Conservation (phyloP, 2,797 vertebrate genomes). For the Cephalopachus bancanus region DNA sequence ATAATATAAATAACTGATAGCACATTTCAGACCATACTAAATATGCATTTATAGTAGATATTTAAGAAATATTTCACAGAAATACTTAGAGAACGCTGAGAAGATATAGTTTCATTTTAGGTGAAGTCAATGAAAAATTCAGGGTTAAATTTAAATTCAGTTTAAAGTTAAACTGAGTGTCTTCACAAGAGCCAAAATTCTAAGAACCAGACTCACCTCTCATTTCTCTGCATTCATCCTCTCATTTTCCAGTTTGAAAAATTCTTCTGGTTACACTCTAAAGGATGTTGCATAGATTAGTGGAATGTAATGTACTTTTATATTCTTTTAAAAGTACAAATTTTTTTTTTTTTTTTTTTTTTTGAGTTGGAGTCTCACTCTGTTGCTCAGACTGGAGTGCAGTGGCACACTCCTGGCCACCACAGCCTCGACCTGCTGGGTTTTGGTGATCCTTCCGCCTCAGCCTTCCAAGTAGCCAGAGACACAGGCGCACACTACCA, state of each 20-base stretch:
- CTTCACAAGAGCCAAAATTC: background rate
- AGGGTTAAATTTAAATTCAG: no score
- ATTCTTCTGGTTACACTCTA: constrained; percentile 25
- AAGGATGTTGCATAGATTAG: constrained; percentile 7
- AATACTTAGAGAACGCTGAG: constrained; percentile 33
- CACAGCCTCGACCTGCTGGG: no score
- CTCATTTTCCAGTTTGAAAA: constrained; percentile 39
- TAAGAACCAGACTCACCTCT: constrained; percentile 35
- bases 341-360: background rate
- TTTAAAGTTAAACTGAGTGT: background rate
- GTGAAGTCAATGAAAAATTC: background rate
- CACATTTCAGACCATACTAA: background rate
- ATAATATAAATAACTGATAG: constrained; percentile 18
- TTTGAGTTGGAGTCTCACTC: no score
- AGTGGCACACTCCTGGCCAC: no score
- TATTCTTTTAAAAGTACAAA: constrained; percentile 36
- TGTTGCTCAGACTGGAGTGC: no score
- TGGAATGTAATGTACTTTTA: constrained; percentile 32
- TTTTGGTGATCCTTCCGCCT: no score
- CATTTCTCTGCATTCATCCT: constrained; percentile 35
- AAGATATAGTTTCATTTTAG: constrained; percentile 34
- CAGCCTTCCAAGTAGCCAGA: no score
- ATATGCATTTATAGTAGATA: background rate
- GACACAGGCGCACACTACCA: no score
- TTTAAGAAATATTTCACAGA: constrained; percentile 56